phyloP scores from a whole-genome alignment of 2,797 vertebrate species.

The Pseudochromis fuscus region DNA sequence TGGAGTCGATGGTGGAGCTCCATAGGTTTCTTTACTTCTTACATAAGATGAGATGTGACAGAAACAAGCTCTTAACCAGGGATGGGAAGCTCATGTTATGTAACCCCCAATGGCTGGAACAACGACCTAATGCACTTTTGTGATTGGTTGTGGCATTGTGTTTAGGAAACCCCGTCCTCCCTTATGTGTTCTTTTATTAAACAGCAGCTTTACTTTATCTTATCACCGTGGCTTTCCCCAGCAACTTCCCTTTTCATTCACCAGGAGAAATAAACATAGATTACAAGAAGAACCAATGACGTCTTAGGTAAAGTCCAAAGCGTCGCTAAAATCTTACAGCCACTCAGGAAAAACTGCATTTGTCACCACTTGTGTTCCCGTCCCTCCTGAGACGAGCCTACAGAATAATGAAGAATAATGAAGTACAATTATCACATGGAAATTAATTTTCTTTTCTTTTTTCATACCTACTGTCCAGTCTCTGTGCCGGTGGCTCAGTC shows the following conservation, averaged over 20 bases:
- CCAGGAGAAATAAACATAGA: not conserved
- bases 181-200: constrained; percentile 48
- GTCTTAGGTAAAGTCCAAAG: not conserved
- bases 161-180: constrained; percentile 45
- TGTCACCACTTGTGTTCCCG: not conserved
- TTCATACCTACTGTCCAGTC: not conserved
- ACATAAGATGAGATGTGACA: constrained; percentile 50
- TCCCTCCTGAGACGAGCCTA: constrained; percentile 19
- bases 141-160: constrained; percentile 19
- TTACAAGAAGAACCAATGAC: constrained; percentile 13
- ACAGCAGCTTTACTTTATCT: constrained; percentile 22
- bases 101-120: constrained; percentile 22
- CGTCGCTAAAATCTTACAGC: constrained; percentile 25
- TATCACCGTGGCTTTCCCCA: not conserved
- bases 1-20: not conserved
- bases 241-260: not conserved
- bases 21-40: constrained; percentile 14
- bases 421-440: constrained; percentile 43
- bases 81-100: constrained; percentile 21
- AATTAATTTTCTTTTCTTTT: constrained; percentile 18
- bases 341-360: constrained; percentile 33
- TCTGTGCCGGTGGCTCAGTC: not conserved
- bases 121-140: constrained; percentile 35
- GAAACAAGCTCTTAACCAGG: constrained; percentile 45
- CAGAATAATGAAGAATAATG: constrained; percentile 36